Evolutionary conservation across 2,113 vertebrate species (phyloP).

Genomic region (Todiramphus chloris): DNA sequence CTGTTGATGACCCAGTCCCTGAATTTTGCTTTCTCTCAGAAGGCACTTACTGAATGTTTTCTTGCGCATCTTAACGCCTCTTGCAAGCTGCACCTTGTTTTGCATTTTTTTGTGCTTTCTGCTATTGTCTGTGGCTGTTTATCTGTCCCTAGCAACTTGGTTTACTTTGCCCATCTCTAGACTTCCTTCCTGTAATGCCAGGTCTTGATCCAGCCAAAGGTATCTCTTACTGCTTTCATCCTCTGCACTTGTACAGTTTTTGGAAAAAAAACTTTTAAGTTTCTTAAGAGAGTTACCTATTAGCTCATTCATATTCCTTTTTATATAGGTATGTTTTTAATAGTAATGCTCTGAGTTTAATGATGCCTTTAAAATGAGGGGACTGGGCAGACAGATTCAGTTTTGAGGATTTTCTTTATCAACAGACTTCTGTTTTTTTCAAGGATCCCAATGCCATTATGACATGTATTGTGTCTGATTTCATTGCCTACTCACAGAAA

Average conservation of each 20-base stretch:
- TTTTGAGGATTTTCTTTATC: not conserved
- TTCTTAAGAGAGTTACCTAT: not conserved
- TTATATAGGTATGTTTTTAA: not conserved
- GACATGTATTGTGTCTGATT: not conserved
- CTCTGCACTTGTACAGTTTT: not conserved
- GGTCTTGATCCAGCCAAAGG: not conserved
- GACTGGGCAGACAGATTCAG: fast-evolving
- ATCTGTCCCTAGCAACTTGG: not conserved
- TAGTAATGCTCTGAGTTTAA: not conserved
- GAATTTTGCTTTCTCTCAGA: not conserved
- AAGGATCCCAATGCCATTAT: not conserved
- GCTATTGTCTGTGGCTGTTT: not conserved
- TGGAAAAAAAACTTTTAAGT: not conserved
- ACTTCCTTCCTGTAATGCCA: not conserved
- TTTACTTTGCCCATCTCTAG: not conserved
- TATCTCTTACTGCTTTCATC: not conserved
- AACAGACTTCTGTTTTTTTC: not conserved
- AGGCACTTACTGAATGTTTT: not conserved
- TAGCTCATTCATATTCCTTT: not conserved
- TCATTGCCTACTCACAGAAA: not conserved
- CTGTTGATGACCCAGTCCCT: too few relatives aligned
- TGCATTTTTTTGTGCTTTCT: not conserved
- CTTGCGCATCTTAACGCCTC: not conserved
- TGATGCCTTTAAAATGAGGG: fast-evolving
- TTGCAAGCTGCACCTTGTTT: not conserved